Conservation (phyloP, 2,113 vertebrate species). For the Crotalus horridus region DNA sequence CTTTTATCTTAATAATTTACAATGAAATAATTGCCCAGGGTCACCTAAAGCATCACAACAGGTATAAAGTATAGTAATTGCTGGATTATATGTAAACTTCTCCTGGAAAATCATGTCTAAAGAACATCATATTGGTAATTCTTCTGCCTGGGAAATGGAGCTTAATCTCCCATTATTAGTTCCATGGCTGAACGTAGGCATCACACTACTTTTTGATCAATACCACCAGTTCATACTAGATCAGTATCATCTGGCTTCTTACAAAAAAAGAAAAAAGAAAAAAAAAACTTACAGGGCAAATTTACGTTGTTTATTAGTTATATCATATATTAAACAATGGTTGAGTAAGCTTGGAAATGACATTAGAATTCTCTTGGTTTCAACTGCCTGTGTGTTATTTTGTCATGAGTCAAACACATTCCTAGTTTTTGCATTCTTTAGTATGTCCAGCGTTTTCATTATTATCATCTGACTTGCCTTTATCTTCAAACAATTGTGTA, state of each 20-base stretch:
- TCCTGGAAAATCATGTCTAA: not conserved
- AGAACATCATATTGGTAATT: not conserved
- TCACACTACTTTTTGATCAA: not conserved
- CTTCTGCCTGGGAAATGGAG: not conserved
- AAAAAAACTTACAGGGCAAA: accelerated
- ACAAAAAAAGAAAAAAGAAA: not conserved
- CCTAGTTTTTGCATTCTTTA: constrained; percentile 39
- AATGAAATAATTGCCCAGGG: not conserved
- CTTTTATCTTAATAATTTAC: not conserved
- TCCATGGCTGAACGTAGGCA: not conserved
- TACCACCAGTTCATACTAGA: not conserved
- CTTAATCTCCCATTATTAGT: not conserved
- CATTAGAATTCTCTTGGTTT: constrained; percentile 3
- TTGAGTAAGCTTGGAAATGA: constrained; percentile 14
- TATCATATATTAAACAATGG: not conserved
- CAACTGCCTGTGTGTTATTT: constrained; percentile 22
- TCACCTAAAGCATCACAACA: not conserved
- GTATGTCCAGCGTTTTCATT: constrained; percentile 63
- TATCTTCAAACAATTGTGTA: constrained; percentile 46
- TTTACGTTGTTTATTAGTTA: not conserved
- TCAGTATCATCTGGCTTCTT: not conserved
- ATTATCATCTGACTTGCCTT: constrained; percentile 58
- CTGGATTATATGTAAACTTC: not conserved
- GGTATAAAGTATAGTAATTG: not conserved
- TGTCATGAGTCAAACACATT: constrained; percentile 41